Conservation (phyloP, 2,888 invertebrate genomes). For the Myathropa florea region DNA sequence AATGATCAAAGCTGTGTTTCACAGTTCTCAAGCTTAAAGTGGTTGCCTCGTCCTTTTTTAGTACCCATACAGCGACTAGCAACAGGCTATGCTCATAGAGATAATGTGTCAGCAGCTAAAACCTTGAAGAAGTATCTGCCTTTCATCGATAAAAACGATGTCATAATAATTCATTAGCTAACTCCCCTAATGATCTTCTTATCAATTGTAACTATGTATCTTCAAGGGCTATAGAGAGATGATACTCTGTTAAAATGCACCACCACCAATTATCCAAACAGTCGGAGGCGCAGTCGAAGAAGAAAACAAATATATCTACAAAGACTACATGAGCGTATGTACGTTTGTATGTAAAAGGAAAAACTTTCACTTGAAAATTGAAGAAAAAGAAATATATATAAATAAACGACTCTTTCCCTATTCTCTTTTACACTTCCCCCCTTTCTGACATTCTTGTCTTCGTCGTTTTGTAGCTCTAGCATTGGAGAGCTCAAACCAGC, state of each 20-base stretch:
- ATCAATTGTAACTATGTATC: background rate
- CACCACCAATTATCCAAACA: background rate
- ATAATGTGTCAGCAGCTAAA: no score
- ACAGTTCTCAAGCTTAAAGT: no score
- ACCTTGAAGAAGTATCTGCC: no score
- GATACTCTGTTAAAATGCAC: background rate
- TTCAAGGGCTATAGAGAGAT: background rate
- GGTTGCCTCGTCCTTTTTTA: no score
- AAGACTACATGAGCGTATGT: background rate
- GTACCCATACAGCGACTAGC: no score
- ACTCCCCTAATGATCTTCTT: no score
- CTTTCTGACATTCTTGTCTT: background rate
- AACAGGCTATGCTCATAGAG: no score
- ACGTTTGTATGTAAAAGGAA: slow-evolving; percentile 15
- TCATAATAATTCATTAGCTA: no score
- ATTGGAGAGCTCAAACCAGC: background rate
- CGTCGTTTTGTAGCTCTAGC: background rate
- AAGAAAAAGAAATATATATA: slow-evolving; percentile 18
- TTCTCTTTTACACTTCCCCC: slow-evolving; percentile 33
- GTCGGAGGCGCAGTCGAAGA: background rate
- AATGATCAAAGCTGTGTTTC: no score
- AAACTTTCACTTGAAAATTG: slow-evolving; percentile 55
- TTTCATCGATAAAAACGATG: no score
- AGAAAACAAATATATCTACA: slow-evolving; percentile 6
- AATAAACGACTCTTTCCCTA: slow-evolving; percentile 26